Evolutionary conservation across 1,140 invertebrate genomes (phyloP), one percentile per base, ranked within the genome.

Genomic region (Phortica variegata): DNA sequence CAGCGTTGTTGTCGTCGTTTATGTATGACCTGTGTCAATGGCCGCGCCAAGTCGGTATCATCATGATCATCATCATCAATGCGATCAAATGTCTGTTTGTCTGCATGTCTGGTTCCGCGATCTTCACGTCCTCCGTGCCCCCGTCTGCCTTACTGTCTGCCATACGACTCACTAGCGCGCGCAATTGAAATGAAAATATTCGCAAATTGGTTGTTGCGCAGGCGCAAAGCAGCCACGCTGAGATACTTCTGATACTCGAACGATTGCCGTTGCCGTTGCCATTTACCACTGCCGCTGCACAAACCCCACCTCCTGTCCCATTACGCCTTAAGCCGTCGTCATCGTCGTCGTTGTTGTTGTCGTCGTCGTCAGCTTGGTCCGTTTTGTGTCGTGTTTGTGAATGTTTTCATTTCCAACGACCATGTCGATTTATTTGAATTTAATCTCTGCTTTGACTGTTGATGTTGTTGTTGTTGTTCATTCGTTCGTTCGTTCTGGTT

Each of bases 101-200:
- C 39, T 18, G 33, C 4, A 10, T 16, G 21, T 21, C 47, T 50
- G 43, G 18, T 26, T 21, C 52, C 21, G 39, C 34, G 29, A 9
- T 31, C 43, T n/a, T n/a, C n/a, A n/a, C n/a, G n/a, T n/a, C n/a
- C n/a, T n/a, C n/a, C n/a, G n/a, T n/a, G n/a, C n/a, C n/a, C n/a
- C n/a, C n/a, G n/a, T n/a, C n/a, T n/a, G n/a, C n/a, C n/a, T n/a
- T n/a, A n/a, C n/a, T n/a, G n/a, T n/a, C n/a, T n/a, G n/a, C n/a
- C n/a, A n/a, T n/a, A 20, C 36, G 54, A 40, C 55, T 60, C 47
- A 60, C 39, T 29, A 10, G 10, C 10, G 36, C 50, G 50, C 52
- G 61, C 65, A 70, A 71, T 68, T 71, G 60, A 71, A 68, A 65
- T 72, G 68, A 70, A 72, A 72, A 72, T 71, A 72, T 72, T 72